phyloP scores from a whole-genome alignment of 2,797 vertebrate genomes.

The Dipus sagitta region DNA sequence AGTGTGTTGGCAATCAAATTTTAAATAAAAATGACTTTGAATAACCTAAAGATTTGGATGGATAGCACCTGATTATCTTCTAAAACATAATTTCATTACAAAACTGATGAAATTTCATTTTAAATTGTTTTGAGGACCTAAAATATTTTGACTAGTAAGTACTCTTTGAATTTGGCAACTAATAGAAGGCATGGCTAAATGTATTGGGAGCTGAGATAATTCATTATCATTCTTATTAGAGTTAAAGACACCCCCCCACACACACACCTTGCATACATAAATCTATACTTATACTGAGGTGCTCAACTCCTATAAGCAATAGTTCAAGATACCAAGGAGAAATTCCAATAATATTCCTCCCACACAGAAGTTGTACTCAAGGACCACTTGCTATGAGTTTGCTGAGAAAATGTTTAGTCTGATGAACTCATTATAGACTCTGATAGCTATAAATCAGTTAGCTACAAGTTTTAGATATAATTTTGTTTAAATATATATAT shows the following conservation, averaged over 20 bases:
- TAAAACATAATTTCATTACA: not conserved
- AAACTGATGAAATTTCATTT: slow-evolving; percentile 9
- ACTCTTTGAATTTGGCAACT: not conserved
- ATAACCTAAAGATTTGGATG: not conserved
- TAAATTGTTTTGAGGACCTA: not conserved
- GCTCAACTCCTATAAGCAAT: too few species aligned
- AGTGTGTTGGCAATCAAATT: not conserved
- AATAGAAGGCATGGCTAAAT: not conserved
- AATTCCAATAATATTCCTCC: not conserved
- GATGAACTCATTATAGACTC: not conserved
- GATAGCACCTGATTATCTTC: slow-evolving; percentile 14
- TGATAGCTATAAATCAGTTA: not conserved
- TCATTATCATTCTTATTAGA: not conserved
- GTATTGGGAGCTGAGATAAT: not conserved
- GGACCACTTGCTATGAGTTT: not conserved
- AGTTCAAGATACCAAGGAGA: not conserved
- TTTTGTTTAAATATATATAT: too few species aligned
- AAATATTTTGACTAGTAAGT: slow-evolving; percentile 1
- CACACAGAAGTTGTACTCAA: not conserved
- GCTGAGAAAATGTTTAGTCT: not conserved
- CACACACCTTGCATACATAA: not conserved
- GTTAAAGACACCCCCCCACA: accelerated
- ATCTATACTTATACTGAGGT: not conserved
- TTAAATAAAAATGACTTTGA: slow-evolving; percentile 48
- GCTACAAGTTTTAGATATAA: too few species aligned